These are phyloP conservation scores for Hestina assimilis DNA, from an alignment of 1,140 invertebrate species.

Conservation along the genomic window DNA sequence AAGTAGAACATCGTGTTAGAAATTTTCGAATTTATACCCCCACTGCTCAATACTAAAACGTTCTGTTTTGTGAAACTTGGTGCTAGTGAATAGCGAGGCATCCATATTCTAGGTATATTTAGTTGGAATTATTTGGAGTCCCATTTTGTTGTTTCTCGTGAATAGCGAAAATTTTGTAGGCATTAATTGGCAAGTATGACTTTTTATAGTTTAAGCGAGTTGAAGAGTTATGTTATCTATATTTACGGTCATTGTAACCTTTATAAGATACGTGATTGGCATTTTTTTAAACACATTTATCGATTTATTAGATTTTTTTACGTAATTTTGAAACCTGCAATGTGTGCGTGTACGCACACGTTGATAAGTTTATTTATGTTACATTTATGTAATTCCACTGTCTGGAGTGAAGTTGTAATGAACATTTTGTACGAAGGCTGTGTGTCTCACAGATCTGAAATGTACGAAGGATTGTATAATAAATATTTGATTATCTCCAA, in stretches of 20 bases:
- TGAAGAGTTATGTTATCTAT: too few relatives aligned
- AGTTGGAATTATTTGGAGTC: slow-evolving; percentile 6
- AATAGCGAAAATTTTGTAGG: slow-evolving; percentile 16
- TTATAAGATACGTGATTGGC: too few relatives aligned
- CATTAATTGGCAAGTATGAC: slow-evolving; percentile 9
- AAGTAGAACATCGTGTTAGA: not conserved
- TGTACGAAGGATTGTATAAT: slow-evolving; percentile 42
- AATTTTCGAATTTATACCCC: slow-evolving; percentile 2
- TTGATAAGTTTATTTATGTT: too few relatives aligned
- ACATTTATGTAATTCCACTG: not conserved
- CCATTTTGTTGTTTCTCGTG: slow-evolving; percentile 6
- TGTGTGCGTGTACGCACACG: too few relatives aligned
- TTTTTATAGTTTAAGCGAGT: slow-evolving; percentile 8
- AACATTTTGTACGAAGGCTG: slow-evolving; percentile 1
- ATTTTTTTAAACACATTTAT: too few relatives aligned
- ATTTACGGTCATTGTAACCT: too few relatives aligned
- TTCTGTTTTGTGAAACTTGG: slow-evolving; percentile 14
- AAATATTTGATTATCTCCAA: slow-evolving; percentile 53
- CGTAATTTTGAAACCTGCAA: too few relatives aligned
- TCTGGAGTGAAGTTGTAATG: not conserved
- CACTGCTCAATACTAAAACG: slow-evolving; percentile 13
- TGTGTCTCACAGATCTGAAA: slow-evolving; percentile 21
- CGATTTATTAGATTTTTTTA: too few relatives aligned
- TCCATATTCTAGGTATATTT: slow-evolving; percentile 11
- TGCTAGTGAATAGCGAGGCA: slow-evolving; percentile 15